Evolutionary conservation across 2,888 invertebrate species (phyloP), one percentile per base, ranked within the genome.

Genomic region (Galeopsomyia nigrocyanea): DNA sequence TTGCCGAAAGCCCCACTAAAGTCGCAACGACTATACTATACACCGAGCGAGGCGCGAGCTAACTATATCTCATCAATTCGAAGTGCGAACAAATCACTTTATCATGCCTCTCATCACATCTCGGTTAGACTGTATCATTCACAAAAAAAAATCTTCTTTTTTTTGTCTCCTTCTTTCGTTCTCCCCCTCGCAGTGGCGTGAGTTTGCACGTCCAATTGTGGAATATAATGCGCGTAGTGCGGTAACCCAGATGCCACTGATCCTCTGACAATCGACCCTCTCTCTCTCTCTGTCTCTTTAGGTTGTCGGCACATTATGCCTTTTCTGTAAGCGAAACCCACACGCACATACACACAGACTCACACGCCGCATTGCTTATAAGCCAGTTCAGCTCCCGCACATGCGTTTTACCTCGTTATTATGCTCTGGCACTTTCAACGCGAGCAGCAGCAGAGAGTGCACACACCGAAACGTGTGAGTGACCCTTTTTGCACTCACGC

Each of bases 211-310:
- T 39, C 71, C 68, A 74, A 74, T 74, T 68, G 71, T 71, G 68
- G 67, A 55, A 73, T 65, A 65, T 39, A 39, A 75, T 66, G 58
- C 13, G 64, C 58, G 39, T 10, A 39, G 63, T 50, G 56, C 62
- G 61, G 73, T 73, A 75, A 75, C 73, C 75, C 73, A 75, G 68
- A 73, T 75, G 68, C 64, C 73, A 61, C 70, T 62, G 70, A 71
- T 73, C 39, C 7, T 39, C 39, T 39, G 68, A 75, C 75, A 75
- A 75, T 75, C 61, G 73, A 71, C 56, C 47, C 66, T 55, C 58
- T 67, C 58, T 67, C 46, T 55, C 21, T 53, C 16, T n/a, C n/a
- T n/a, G n/a, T n/a, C n/a, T n/a, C n/a, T n/a, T n/a, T n/a, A n/a
- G 14, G 14, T 26, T 46, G n/a, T 64, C 19, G 21, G 58, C 58